Evolutionary conservation across 1,140 invertebrate species (phyloP).

Genomic region (Drosophila orena): DNA sequence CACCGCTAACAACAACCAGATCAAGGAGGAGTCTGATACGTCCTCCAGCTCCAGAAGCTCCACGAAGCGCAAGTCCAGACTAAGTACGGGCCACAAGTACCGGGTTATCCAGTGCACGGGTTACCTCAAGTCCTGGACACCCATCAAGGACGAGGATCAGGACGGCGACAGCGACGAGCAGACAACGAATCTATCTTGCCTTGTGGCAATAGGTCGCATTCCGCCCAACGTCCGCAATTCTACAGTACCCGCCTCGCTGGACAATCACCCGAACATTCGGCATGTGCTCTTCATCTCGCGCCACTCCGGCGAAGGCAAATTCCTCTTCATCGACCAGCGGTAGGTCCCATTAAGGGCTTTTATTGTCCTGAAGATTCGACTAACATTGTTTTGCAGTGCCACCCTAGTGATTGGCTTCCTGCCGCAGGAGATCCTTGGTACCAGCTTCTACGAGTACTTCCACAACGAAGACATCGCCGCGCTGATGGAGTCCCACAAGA

Average conservation of each 20-base stretch:
- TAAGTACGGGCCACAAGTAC: conserved; percentile 89
- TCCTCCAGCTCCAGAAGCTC: conserved; percentile 88
- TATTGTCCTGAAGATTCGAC: neutral
- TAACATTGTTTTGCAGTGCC: conserved; percentile 86
- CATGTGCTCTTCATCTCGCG: conserved; percentile 92
- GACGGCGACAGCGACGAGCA: conserved; percentile 89
- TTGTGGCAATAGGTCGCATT: conserved; percentile 92
- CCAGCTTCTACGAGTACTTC: conserved; percentile 97
- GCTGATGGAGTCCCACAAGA: conserved; percentile 94
- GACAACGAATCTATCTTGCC: conserved; percentile 92
- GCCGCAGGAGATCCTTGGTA: conserved; percentile 96
- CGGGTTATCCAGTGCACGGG: conserved; percentile 94
- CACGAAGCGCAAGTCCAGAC: conserved; percentile 89
- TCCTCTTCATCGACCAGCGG: conserved; percentile 97
- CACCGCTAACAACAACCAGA: conserved; percentile 83
- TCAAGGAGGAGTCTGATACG: conserved; percentile 91
- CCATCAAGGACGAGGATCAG: conserved; percentile 90
- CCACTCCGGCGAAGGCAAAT: conserved; percentile 97
- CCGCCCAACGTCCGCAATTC: conserved; percentile 86
- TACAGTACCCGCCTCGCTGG: conserved; percentile 78
- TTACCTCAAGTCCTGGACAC: conserved; percentile 96
- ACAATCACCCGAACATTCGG: conserved; percentile 85
- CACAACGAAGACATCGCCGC: conserved; percentile 92
- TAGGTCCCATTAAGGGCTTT: conserved; percentile 65
- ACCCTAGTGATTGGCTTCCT: conserved; percentile 95